Conservation (phyloP, 2,797 vertebrate species). For the Margarornis squamiger region DNA sequence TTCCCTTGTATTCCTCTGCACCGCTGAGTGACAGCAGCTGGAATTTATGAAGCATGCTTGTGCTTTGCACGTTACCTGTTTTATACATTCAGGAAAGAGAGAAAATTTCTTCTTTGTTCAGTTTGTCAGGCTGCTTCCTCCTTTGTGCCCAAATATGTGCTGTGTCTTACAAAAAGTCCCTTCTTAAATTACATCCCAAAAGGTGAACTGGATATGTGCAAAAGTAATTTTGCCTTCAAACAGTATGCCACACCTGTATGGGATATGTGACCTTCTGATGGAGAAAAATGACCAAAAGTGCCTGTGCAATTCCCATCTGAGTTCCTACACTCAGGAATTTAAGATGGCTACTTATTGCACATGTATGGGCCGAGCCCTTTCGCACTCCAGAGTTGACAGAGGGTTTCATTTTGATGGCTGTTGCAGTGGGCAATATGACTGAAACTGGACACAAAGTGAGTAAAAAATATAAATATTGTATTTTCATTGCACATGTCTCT, state of each 20-base stretch:
- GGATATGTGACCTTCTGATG: conserved; percentile 23
- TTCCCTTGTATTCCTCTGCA: conserved; percentile 36
- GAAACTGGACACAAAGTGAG: background rate
- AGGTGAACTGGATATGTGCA: conserved; percentile 21
- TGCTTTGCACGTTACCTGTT: conserved; percentile 38
- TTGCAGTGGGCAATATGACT: background rate
- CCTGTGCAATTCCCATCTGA: conserved; percentile 16
- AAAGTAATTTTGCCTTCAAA: conserved; percentile 44
- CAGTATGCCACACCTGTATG: conserved; percentile 30
- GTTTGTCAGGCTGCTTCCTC: conserved; percentile 54
- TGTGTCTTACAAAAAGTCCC: background rate
- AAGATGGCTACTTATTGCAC: background rate
- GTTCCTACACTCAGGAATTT: background rate
- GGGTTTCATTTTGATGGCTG: background rate
- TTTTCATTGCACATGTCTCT: background rate
- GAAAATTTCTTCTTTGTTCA: conserved; percentile 49
- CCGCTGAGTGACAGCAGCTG: conserved; percentile 50
- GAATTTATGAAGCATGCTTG: conserved; percentile 60
- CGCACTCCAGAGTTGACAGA: accelerated
- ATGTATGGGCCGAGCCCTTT: background rate
- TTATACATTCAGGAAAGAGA: conserved; percentile 52
- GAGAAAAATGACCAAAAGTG: conserved; percentile 40
- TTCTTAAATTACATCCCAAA: conserved; percentile 61
- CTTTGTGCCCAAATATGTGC: conserved; percentile 10
- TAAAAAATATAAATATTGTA: background rate